Evolutionary conservation across 2,888 invertebrate species (phyloP).

Genomic region (Timema podura): DNA sequence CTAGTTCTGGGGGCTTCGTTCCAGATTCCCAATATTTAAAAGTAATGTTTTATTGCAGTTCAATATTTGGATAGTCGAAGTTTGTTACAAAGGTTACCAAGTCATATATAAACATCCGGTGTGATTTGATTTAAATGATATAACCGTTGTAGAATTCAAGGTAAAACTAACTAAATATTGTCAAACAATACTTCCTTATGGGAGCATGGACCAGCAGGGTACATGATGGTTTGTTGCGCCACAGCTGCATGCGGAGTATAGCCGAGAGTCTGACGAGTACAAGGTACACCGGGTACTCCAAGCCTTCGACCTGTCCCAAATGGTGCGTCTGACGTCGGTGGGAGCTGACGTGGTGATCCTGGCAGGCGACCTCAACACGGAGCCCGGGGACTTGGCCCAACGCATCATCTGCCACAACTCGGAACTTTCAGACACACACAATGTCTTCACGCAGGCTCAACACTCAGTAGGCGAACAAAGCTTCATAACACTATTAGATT

Average conservation of each 20-base stretch:
- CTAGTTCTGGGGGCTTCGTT: too few relatives aligned
- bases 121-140: too few relatives aligned
- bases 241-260: constrained; percentile 95
- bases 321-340: constrained; percentile 78
- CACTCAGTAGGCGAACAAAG: constrained; percentile 14
- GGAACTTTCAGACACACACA: constrained; percentile 29
- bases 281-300: constrained; percentile 88
- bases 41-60: too few relatives aligned
- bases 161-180: too few relatives aligned
- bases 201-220: too few relatives aligned
- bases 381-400: constrained; percentile 79
- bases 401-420: constrained; percentile 41
- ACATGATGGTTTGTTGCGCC: background rate
- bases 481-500: too few relatives aligned
- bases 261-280: constrained; percentile 79
- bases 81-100: too few relatives aligned
- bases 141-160: too few relatives aligned
- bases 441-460: constrained; percentile 32
- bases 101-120: too few relatives aligned
- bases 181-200: too few relatives aligned
- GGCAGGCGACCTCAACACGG: constrained; percentile 93
- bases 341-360: constrained; percentile 78
- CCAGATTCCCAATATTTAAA: too few relatives aligned
- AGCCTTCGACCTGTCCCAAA: constrained; percentile 92
- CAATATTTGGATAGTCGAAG: too few relatives aligned